These are phyloP conservation scores for Crotophaga sulcirostris DNA, from an alignment of 2,113 vertebrate species.

Conservation along the genomic window DNA sequence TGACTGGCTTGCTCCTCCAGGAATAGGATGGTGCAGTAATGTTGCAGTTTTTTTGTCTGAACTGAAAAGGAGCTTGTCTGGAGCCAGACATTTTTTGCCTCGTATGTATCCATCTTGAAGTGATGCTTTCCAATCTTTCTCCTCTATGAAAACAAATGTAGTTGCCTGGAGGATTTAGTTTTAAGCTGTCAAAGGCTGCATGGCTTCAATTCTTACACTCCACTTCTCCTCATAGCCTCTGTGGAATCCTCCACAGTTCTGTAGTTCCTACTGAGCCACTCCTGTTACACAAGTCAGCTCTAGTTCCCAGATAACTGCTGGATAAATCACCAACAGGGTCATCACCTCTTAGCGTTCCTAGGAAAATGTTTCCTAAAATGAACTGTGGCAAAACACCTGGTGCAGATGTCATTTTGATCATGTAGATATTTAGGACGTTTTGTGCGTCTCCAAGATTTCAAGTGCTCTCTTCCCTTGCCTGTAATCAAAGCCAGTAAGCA, in stretches of 20 bases:
- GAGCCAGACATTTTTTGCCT: not conserved
- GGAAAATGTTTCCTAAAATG: not conserved
- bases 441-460: not conserved
- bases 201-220: not conserved
- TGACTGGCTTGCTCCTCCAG: not conserved
- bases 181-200: not conserved
- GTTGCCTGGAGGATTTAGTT: not conserved
- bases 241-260: not conserved
- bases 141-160: not conserved
- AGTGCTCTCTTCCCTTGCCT: not conserved
- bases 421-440: not conserved
- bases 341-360: not conserved
- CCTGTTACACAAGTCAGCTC: not conserved
- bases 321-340: no score
- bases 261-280: not conserved
- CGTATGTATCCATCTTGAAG: not conserved
- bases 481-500: not conserved
- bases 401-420: rapidly evolving
- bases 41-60: not conserved
- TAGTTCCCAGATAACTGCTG: not conserved
- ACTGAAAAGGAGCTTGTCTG: not conserved
- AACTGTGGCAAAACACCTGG: not conserved
- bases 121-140: not conserved
- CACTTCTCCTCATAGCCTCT: not conserved
- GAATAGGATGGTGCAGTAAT: not conserved